Conservation (phyloP, 2,797 vertebrate genomes). For the Pangasius mekongensis region DNA sequence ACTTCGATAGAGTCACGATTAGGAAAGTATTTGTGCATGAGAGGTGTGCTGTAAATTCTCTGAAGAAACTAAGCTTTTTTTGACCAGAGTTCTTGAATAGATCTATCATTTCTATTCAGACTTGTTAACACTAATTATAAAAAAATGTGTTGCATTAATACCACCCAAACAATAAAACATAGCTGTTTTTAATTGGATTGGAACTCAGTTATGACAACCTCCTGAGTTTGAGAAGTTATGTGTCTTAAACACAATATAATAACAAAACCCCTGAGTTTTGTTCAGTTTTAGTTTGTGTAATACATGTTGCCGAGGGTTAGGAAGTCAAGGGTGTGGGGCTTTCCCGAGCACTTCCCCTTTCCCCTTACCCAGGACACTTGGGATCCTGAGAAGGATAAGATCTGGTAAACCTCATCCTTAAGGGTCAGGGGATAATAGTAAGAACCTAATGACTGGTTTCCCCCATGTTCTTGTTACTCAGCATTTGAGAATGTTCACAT, state of each 20-base stretch:
- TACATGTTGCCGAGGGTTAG: constrained; percentile 34
- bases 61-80: constrained; percentile 44
- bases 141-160: not conserved
- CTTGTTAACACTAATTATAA: not conserved
- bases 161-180: not conserved
- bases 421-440: constrained; percentile 39
- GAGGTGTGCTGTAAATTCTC: constrained; percentile 57
- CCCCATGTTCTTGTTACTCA: constrained; percentile 30
- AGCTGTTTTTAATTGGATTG: constrained; percentile 15
- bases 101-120: constrained; percentile 38
- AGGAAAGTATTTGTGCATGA: constrained; percentile 55
- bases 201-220: constrained; percentile 7
- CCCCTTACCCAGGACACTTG: constrained; percentile 44
- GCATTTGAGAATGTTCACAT: constrained; percentile 42
- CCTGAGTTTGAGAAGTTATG: not conserved
- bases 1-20: constrained; percentile 63
- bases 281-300: not conserved
- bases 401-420: constrained; percentile 52
- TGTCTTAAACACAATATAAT: not conserved
- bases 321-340: constrained; percentile 57
- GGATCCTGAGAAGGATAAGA: constrained; percentile 62
- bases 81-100: not conserved
- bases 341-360: constrained; percentile 57
- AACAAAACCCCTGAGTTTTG: not conserved
- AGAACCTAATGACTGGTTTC: constrained; percentile 37